Evolutionary conservation across 2,797 vertebrate genomes (phyloP), one percentile per base, ranked within the genome.

Genomic region (Lithobates sylvaticus): DNA sequence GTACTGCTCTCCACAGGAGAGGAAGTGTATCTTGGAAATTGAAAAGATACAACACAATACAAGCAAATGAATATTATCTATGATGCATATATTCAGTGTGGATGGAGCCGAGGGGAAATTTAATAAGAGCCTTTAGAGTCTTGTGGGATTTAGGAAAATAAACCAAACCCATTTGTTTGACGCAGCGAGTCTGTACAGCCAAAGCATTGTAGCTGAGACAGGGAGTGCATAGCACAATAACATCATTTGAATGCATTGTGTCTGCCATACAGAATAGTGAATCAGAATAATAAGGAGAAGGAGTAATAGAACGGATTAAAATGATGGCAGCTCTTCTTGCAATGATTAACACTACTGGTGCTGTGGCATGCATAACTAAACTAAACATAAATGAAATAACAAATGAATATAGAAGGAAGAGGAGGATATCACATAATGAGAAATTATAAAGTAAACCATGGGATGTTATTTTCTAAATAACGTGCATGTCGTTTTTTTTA

Each of bases 1-100:
- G 75, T 77, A 78, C 81, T 61, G 81, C 81, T 87, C 86, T 87
- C 86, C 81, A 78, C 76, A 84, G 86, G 76, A 87, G 76, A 79
- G 81, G 81, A 87, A 83, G 76, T 87, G 81, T 87, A 79, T 87
- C 76, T 87, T 83, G 86, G 86, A 87, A 87, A 84, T 87, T 87
- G 86, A 87, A 87, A 87, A 87, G 86, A 83, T 87, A 87, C 81
- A 84, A 72, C 76, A 84, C 86, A 87, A 87, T 87, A 84, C 81
- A 87, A 87, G 70, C 86, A 87, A 87, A 87, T 87, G 86, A 87
- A 87, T 87, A 87, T 87, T 83, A 87, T 87, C 86, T 84, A 79
- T 87, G 86, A 79, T 83, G 86, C 86, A 87, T 84, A 84, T 70
- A 78, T 84, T 83, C 64, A 79, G 70, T 84, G 70, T 73, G 32